Conservation (phyloP, 2,113 vertebrate genomes). For the Lucifuga dentata region DNA sequence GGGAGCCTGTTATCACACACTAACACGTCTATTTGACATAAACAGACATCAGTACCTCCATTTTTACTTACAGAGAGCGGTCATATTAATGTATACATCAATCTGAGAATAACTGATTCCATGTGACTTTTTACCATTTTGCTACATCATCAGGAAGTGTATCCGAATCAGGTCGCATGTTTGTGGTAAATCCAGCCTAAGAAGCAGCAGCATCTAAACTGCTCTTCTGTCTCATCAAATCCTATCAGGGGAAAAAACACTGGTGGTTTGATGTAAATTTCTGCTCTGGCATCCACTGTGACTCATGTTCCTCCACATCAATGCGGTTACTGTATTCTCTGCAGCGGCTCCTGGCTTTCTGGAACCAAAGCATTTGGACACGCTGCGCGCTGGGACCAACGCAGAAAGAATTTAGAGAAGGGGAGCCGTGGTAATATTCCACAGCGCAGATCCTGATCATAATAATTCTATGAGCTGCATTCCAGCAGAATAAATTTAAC, state of each 20-base stretch:
- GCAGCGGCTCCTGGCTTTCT: constrained; percentile 47
- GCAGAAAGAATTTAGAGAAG: constrained; percentile 62
- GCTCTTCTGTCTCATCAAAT: neutral
- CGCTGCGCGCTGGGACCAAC: constrained; percentile 69
- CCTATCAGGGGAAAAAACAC: constrained; percentile 19
- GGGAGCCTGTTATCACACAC: too few relatives aligned
- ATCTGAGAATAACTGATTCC: too few relatives aligned
- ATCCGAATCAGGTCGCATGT: too few relatives aligned
- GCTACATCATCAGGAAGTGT: too few relatives aligned
- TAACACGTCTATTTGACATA: too few relatives aligned
- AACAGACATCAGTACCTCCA: too few relatives aligned
- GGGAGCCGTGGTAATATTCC: constrained; percentile 74
- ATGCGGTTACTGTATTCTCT: constrained; percentile 34
- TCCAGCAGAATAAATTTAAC: constrained; percentile 68
- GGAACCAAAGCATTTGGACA: constrained; percentile 76
- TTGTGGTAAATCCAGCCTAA: too few relatives aligned
- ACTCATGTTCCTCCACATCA: constrained; percentile 32
- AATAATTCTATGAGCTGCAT: constrained; percentile 71
- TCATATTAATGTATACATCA: too few relatives aligned
- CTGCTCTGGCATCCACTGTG: neutral
- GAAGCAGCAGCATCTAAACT: neutral
- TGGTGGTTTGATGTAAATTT: constrained; percentile 23
- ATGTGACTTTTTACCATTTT: too few relatives aligned
- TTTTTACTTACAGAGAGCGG: too few relatives aligned
- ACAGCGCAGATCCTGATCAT: constrained; percentile 65